Percentiles rank a stretch among this genome's conserved stretches.
These are phyloP conservation scores for Portevinia maculata DNA, from an alignment of 2,888 invertebrate genomes.

Conservation along the genomic window DNA sequence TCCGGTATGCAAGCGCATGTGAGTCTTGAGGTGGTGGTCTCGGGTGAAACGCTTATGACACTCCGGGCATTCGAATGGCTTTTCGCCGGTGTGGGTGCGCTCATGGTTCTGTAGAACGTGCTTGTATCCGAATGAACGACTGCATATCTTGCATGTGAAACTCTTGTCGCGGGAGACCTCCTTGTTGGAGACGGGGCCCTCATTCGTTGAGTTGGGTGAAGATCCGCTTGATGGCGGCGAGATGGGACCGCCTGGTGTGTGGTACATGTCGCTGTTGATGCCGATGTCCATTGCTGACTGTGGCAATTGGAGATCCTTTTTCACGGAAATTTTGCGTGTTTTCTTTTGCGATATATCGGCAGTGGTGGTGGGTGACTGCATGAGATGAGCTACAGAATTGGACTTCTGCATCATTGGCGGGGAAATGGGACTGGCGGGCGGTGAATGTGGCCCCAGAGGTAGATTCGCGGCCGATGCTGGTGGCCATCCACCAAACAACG, in stretches of 20 bases:
- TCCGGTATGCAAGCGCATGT: conserved; percentile 95
- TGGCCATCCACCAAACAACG: conserved; percentile 81
- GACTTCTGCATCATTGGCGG: conserved; percentile 75
- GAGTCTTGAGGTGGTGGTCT: conserved; percentile 96
- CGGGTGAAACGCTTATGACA: conserved; percentile 96
- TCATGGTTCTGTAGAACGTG: conserved; percentile 97
- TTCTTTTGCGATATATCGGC: conserved; percentile 76
- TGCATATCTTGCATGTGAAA: conserved; percentile 94
- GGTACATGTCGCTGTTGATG: conserved; percentile 79
- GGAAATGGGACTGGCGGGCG: conserved; percentile 81
- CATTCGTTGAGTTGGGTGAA: conserved; percentile 83
- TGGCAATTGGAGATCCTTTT: conserved; percentile 81
- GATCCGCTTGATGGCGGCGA: conserved; percentile 85
- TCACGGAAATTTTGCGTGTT: conserved; percentile 80
- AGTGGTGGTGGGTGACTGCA: conserved; percentile 70
- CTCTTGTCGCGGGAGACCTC: conserved; percentile 89
- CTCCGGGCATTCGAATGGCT: conserved; percentile 95
- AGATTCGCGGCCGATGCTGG: conserved; percentile 75
- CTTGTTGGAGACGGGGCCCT: conserved; percentile 78
- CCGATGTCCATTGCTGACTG: conserved; percentile 78
- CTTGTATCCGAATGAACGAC: conserved; percentile 95
- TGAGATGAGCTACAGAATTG: conserved; percentile 54
- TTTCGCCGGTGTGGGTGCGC: conserved; percentile 96
- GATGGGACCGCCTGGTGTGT: conserved; percentile 82
- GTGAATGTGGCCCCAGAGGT: conserved; percentile 78